A percentile compares a stretch with the other conserved stretches of the same genome.
phyloP scores from a whole-genome alignment of 2,888 invertebrate genomes.

The Parasteatoda lunata region DNA sequence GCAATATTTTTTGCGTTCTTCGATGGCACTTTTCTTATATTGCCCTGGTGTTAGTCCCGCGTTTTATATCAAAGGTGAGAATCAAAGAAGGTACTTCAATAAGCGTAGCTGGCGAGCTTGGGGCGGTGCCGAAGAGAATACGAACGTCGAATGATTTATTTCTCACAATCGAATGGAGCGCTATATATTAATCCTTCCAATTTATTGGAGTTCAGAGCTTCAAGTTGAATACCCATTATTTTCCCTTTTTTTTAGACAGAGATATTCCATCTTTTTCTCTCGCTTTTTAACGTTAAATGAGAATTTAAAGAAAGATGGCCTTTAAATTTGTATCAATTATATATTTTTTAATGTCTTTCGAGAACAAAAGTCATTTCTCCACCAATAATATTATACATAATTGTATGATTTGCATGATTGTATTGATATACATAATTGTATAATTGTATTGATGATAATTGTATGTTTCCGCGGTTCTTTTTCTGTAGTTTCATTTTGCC shows the following conservation, averaged over 20 bases:
- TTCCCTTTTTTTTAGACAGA: conserved; percentile 33
- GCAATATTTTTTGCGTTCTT: conserved; percentile 44
- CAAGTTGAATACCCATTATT: conserved; percentile 47
- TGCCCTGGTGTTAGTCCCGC: conserved; percentile 4
- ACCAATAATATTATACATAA: too few species aligned
- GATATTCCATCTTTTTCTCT: conserved; percentile 36
- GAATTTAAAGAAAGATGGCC: too few species aligned
- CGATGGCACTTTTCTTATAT: conserved; percentile 25
- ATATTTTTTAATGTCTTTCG: too few species aligned
- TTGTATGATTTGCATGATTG: too few species aligned
- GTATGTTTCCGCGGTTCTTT: too few species aligned
- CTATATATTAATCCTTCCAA: conserved; percentile 66
- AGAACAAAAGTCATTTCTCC: too few species aligned
- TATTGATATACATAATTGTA: too few species aligned
- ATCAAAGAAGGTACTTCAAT: conserved; percentile 42
- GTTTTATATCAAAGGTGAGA: conserved; percentile 31
- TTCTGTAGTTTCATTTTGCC: too few species aligned
- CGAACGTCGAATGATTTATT: conserved; percentile 52
- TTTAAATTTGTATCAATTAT: too few species aligned
- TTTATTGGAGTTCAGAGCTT: conserved; percentile 60
- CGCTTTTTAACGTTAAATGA: background rate
- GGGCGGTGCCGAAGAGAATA: conserved; percentile 11
- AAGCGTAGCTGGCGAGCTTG: conserved; percentile 19
- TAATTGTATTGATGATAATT: too few species aligned
- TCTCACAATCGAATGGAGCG: conserved; percentile 61